Evolutionary conservation across 2,888 invertebrate species (phyloP), one percentile per base, ranked within the genome.

Genomic region (Eristalis pertinax): DNA sequence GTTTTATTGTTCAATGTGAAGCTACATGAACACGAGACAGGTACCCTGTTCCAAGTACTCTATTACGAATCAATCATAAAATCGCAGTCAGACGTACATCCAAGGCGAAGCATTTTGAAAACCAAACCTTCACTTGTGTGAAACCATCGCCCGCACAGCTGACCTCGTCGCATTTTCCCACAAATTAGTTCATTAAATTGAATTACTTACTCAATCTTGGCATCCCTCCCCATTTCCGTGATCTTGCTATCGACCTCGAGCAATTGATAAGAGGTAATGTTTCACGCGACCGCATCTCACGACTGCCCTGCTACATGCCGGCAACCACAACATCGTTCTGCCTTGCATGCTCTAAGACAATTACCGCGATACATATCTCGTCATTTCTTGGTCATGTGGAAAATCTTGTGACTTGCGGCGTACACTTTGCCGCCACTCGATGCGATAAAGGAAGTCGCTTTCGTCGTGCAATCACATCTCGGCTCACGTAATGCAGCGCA

Each of bases 331-430:
- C 7, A 41, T 70, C 32, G 41, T 35, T 4, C 19, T 19, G 68
- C 65, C 50, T 73, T 24, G 73, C 75, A 85, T 77, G 60, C 58
- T 65, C 70, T n/a, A 58, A 62, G 62, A 78, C 78, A 83, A 86
- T 83, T 78, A 70, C 64, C 43, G 32, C 69, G 78, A 86, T 86
- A 69, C 74, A 74, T 72, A 79, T 76, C 72, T 72, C 75, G 72
- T 68, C 68, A 60, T 41, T 43, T 13, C 29, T n/a, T 19, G 50
- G n/a, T 50, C 50, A 50, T 50, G 50, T 50, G 50, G 50, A 50
- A 50, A 50, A 50, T 50, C 50, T n/a, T 50, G 50, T 50, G 50
- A 50, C 50, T 50, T 19, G 43, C 43, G 43, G 1, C 43, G 43
- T 5, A 8, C 13, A 8, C 10, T 32, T 1, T 8, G 32, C 8